These are phyloP conservation scores for Paraplagusia blochii DNA, from an alignment of 2,113 vertebrate species.

Conservation along the genomic window DNA sequence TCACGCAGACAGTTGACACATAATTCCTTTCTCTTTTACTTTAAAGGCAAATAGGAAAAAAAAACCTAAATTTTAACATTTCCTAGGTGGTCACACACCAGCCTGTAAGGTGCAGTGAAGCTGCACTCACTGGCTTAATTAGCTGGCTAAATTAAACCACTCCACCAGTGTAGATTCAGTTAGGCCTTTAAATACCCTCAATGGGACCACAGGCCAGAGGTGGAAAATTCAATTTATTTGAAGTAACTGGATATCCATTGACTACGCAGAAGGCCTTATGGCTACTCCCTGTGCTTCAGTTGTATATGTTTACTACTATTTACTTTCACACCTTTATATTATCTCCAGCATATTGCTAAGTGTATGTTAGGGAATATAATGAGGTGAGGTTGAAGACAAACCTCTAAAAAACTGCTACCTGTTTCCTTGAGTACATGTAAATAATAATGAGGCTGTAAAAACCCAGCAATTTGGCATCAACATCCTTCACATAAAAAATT, in stretches of 20 bases:
- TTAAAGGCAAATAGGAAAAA: slow-evolving; percentile 18
- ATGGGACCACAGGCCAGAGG: slow-evolving; percentile 54
- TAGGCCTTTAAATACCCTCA: slow-evolving; percentile 63
- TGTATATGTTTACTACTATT: slow-evolving; percentile 71
- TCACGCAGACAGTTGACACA: no score
- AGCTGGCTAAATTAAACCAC: slow-evolving; percentile 52
- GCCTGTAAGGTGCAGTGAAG: slow-evolving; percentile 32
- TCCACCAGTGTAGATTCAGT: slow-evolving; percentile 64
- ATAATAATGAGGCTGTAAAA: slow-evolving; percentile 27
- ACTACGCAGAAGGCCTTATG: slow-evolving; percentile 44
- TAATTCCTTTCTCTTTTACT: no score
- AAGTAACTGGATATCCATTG: slow-evolving; percentile 67
- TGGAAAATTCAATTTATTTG: slow-evolving; percentile 75
- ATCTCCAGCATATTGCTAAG: slow-evolving; percentile 67
- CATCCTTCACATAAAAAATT: slow-evolving; percentile 26
- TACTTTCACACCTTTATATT: slow-evolving; percentile 66
- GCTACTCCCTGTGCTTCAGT: slow-evolving; percentile 44
- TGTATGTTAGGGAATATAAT: slow-evolving; percentile 60
- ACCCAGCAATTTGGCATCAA: not conserved
- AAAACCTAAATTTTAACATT: slow-evolving; percentile 40
- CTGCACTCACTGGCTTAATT: slow-evolving; percentile 52
- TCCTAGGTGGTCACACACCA: slow-evolving; percentile 39
- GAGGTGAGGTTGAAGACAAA: slow-evolving; percentile 16
- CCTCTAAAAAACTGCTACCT: no score
- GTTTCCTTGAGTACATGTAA: not conserved